Conservation (phyloP, 2,888 invertebrate genomes). For the Acanthoscelides obtectus region DNA sequence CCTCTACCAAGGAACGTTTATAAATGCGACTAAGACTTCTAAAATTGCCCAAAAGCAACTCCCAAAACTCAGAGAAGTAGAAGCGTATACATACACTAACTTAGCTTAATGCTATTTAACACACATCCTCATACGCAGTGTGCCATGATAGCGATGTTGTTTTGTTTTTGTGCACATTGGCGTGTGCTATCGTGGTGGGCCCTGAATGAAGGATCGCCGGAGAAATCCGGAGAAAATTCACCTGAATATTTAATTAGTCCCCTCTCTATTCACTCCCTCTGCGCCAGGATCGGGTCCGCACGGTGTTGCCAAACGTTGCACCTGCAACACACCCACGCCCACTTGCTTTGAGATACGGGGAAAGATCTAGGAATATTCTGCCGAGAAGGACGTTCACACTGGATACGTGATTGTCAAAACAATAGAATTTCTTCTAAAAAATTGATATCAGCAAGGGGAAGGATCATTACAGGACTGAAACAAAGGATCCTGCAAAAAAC, state of each 20-base stretch:
- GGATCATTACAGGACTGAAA: no score
- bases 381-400: no score
- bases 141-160: background rate
- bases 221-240: slow-evolving; percentile 24
- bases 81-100: background rate
- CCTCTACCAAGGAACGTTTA: no score
- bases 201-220: background rate
- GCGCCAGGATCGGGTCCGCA: background rate
- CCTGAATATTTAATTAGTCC: slow-evolving; percentile 35
- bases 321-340: background rate
- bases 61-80: background rate
- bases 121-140: background rate
- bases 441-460: no score
- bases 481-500: no score
- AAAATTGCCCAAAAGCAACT: background rate
- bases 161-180: background rate
- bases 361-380: no score
- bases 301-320: background rate
- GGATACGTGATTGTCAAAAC: no score
- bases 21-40: no score
- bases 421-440: no score
- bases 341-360: background rate
- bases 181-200: background rate
- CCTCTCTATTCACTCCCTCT: slow-evolving; percentile 33
- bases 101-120: background rate